These are phyloP conservation scores for Dysmachus trigonus DNA, from an alignment of 2,888 invertebrate species.

Conservation along the genomic window DNA sequence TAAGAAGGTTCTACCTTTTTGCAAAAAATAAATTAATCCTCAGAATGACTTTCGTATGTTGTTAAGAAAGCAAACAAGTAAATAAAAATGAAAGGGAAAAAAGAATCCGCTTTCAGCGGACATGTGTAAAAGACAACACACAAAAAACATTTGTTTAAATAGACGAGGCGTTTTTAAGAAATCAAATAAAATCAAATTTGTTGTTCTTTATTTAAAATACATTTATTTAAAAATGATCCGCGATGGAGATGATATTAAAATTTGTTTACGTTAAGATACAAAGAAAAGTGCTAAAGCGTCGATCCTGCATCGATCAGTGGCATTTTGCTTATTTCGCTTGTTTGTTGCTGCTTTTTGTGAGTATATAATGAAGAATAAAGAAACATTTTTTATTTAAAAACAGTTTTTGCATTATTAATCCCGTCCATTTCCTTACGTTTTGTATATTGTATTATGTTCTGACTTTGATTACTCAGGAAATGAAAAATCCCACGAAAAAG, in stretches of 20 bases:
- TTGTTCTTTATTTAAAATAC: slow-evolving; percentile 34
- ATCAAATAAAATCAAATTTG: slow-evolving; percentile 38
- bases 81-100: background rate
- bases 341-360: slow-evolving; percentile 45
- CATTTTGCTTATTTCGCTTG: slow-evolving; percentile 44
- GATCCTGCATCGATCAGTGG: background rate
- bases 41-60: slow-evolving; percentile 38
- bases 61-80: slow-evolving; percentile 10
- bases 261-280: slow-evolving; percentile 36
- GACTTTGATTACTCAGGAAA: too few relatives aligned
- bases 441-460: too few relatives aligned
- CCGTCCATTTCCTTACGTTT: background rate
- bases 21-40: slow-evolving; percentile 36
- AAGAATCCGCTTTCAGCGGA: background rate
- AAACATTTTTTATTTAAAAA: slow-evolving; percentile 42
- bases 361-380: slow-evolving; percentile 43
- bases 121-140: slow-evolving; percentile 1
- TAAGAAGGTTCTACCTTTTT: slow-evolving; percentile 40
- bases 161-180: slow-evolving; percentile 17
- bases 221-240: slow-evolving; percentile 25
- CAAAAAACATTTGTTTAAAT: slow-evolving; percentile 35
- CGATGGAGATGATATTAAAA: slow-evolving; percentile 13
- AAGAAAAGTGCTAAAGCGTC: slow-evolving; percentile 34
- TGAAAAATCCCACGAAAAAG: too few relatives aligned
- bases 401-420: background rate